Evolutionary conservation across 2,888 invertebrate genomes (phyloP).

Genomic region (Pocota personata): DNA sequence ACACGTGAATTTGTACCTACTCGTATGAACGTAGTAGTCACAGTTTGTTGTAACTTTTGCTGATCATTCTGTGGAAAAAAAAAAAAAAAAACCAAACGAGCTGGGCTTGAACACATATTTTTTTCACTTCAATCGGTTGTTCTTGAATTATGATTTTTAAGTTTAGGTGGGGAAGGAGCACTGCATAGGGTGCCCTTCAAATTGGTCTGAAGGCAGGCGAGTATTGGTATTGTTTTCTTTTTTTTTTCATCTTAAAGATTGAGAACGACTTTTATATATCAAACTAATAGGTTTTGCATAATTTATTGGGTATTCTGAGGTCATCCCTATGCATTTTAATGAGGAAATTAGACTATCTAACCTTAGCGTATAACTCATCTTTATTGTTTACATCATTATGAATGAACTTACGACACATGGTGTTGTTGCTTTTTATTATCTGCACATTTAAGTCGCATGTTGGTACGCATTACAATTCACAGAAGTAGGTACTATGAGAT

Average conservation of each 20-base stretch:
- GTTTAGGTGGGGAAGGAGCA: not conserved
- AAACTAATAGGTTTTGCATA: not conserved
- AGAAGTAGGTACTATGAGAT: not conserved
- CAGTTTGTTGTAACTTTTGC: constrained; percentile 44
- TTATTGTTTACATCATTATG: not conserved
- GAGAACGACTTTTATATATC: not conserved
- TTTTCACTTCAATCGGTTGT: constrained; percentile 43
- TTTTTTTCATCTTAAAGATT: not conserved
- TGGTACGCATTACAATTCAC: not conserved
- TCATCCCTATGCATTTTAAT: constrained; percentile 1
- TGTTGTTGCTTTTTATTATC: not conserved
- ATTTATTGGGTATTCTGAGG: not conserved
- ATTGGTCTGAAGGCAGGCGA: constrained; percentile 54
- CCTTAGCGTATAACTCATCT: too few species aligned
- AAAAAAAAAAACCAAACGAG: not conserved
- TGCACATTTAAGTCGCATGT: not conserved
- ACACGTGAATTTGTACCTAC: not conserved
- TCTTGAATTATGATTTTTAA: constrained; percentile 44
- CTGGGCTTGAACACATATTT: constrained; percentile 33
- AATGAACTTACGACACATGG: not conserved
- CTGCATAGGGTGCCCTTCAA: constrained; percentile 51
- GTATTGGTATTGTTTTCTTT: constrained; percentile 16
- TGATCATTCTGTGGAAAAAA: constrained; percentile 22
- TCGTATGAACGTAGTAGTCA: constrained; percentile 5
- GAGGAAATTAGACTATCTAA: not conserved